phyloP scores from a whole-genome alignment of 2,888 invertebrate genomes.

The Nemurella pictetii region DNA sequence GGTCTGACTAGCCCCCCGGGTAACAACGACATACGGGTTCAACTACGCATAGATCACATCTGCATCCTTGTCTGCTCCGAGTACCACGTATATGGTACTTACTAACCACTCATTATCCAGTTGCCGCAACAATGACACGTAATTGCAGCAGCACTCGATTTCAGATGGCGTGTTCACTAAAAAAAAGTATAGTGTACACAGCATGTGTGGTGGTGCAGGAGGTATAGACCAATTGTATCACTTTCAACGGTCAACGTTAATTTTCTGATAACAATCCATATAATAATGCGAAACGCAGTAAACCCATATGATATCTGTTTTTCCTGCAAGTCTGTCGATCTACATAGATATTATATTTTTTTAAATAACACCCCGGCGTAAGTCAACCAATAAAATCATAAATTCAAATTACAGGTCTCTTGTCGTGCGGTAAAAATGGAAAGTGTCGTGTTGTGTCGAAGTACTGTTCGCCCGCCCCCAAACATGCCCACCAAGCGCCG shows the following conservation, averaged over 20 bases:
- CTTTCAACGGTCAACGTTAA: background rate
- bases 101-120: background rate
- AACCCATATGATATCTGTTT: background rate
- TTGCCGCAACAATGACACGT: background rate
- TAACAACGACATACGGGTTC: background rate
- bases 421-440: too few species aligned
- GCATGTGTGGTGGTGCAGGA: too few species aligned
- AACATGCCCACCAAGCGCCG: too few species aligned
- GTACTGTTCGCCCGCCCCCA: too few species aligned
- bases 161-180: background rate
- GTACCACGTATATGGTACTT: background rate
- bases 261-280: background rate
- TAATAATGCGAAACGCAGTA: background rate
- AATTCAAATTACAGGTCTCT: too few species aligned
- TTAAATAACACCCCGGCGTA: background rate
- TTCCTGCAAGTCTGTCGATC: too few species aligned
- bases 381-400: background rate
- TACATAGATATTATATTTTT: background rate
- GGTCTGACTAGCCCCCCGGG: too few species aligned
- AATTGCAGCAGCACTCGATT: background rate
- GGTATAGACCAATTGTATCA: too few species aligned
- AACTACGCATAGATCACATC: background rate
- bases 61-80: too few species aligned
- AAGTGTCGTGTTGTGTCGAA: too few species aligned
- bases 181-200: background rate